Conservation (phyloP, 2,888 invertebrate species). For the Gisinianus flammeolus region DNA sequence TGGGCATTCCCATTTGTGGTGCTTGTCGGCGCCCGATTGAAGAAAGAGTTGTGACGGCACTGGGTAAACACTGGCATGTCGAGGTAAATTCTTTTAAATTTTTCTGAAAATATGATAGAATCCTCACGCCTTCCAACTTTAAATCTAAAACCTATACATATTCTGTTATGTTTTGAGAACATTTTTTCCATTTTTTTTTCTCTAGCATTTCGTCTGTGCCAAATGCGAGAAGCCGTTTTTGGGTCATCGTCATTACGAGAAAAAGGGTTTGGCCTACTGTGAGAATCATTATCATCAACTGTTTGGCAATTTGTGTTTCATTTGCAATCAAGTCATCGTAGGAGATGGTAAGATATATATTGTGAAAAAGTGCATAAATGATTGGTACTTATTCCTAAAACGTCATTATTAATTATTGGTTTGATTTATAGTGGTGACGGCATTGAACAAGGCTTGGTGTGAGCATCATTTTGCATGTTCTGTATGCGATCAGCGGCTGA, state of each 20-base stretch:
- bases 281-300: conserved; percentile 99
- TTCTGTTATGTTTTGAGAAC: conserved; percentile 2
- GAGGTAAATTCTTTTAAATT: conserved; percentile 73
- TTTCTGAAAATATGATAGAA: neutral
- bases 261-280: conserved; percentile 97
- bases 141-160: neutral
- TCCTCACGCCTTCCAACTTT: too few relatives aligned
- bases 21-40: conserved; percentile 99
- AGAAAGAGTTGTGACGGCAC: conserved; percentile 96
- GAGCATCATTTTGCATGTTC: conserved; percentile 98
- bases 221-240: conserved; percentile 99
- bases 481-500: conserved; percentile 94
- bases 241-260: conserved; percentile 98
- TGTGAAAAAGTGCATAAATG: too few relatives aligned
- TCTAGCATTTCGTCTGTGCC: conserved; percentile 97
- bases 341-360: conserved; percentile 97
- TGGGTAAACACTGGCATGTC: conserved; percentile 98
- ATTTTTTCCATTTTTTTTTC: neutral
- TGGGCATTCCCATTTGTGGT: conserved; percentile 99
- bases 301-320: conserved; percentile 98
- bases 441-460: conserved; percentile 99
- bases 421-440: conserved; percentile 81
- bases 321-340: conserved; percentile 97
- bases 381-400: neutral
- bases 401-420: neutral